Conservation (phyloP, 2,797 vertebrate genomes). For the Podarcis siculus region DNA sequence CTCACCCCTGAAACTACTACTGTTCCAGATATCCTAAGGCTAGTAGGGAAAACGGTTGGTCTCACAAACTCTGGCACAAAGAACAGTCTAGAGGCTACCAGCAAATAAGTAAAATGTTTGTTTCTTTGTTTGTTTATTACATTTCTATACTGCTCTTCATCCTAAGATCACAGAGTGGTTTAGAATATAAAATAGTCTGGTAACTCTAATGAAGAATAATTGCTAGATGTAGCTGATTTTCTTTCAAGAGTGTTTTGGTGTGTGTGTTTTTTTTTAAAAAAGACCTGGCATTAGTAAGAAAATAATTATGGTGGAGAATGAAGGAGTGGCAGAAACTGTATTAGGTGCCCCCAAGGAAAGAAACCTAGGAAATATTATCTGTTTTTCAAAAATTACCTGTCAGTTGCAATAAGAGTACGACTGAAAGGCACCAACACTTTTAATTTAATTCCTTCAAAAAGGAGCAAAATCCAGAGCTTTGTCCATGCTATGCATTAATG, state of each 20-base stretch:
- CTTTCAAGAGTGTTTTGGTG: not conserved
- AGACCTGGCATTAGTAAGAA: not conserved
- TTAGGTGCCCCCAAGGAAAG: not conserved
- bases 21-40: not conserved
- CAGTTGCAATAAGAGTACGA: not conserved
- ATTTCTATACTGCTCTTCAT: no score
- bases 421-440: not conserved
- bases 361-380: not conserved
- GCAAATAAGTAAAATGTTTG: not conserved
- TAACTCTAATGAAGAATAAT: not conserved
- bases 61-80: not conserved
- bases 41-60: not conserved
- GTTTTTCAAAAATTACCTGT: not conserved
- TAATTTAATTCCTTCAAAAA: not conserved
- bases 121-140: no score
- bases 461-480: not conserved
- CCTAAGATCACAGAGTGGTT: no score
- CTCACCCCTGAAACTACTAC: not conserved
- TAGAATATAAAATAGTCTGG: no score
- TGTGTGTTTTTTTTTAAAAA: not conserved
- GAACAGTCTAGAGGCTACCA: fast-evolving
- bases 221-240: not conserved
- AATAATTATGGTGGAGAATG: not conserved
- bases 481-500: not conserved
- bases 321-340: not conserved